Conservation (phyloP, 2,113 vertebrate species). For the Cricetomys ansorgei region DNA sequence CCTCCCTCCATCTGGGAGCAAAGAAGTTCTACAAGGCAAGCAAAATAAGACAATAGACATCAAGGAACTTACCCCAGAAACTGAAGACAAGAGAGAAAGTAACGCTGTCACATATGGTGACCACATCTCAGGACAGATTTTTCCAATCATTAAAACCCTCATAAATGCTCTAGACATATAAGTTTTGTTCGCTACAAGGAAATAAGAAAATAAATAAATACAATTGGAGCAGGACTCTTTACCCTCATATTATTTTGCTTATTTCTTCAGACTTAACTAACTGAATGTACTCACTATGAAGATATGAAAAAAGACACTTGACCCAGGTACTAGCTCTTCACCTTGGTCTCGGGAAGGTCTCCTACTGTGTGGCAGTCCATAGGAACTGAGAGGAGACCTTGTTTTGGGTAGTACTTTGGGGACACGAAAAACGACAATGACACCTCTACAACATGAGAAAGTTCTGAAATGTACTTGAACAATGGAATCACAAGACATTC, state of each 20-base stretch:
- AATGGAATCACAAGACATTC: conserved; percentile 41
- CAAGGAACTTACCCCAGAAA: conserved; percentile 59
- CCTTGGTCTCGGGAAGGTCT: neutral
- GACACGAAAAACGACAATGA: conserved; percentile 9
- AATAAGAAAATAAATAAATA: conserved; percentile 52
- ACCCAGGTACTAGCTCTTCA: neutral
- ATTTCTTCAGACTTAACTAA: conserved; percentile 44
- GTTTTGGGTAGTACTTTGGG: neutral
- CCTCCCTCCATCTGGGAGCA: neutral
- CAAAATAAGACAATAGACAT: conserved; percentile 40
- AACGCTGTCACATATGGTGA: conserved; percentile 38
- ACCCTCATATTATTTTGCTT: conserved; percentile 4
- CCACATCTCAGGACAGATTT: conserved; percentile 38
- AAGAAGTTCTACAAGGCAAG: neutral
- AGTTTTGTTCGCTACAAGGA: conserved; percentile 68
- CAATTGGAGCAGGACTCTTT: neutral
- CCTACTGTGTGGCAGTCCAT: neutral
- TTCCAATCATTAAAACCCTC: conserved; percentile 57
- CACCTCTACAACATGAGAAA: conserved; percentile 16
- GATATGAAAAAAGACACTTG: neutral
- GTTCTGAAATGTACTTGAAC: conserved; percentile 21
- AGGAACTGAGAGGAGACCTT: neutral
- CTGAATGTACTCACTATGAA: neutral
- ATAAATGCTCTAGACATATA: conserved; percentile 59
- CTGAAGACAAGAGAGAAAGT: conserved; percentile 17